These are phyloP conservation scores for Ephestia elutella DNA, from an alignment of 1,140 invertebrate genomes.

Conservation along the genomic window DNA sequence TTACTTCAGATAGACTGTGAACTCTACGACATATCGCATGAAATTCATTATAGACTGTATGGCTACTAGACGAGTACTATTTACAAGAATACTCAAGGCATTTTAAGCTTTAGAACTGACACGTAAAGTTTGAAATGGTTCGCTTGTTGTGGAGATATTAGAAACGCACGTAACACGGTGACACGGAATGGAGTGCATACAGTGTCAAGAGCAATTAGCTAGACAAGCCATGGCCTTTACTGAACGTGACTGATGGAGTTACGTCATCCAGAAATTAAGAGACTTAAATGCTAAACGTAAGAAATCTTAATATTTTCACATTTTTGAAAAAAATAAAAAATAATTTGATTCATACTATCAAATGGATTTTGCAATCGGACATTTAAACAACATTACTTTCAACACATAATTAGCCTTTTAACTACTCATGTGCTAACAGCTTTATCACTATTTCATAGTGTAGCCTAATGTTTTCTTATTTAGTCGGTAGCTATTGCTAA, in stretches of 20 bases:
- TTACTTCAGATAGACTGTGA: background rate
- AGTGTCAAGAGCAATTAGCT: background rate
- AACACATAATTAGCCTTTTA: too few species aligned
- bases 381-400: too few species aligned
- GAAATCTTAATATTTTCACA: too few species aligned
- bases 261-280: background rate
- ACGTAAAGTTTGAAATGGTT: background rate
- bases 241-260: background rate
- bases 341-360: too few species aligned
- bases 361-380: too few species aligned
- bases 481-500: too few species aligned
- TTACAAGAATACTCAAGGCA: background rate
- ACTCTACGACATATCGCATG: background rate
- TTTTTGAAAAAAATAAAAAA: too few species aligned
- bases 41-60: background rate
- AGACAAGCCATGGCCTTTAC: background rate
- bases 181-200: background rate
- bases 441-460: too few species aligned
- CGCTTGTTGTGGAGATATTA: background rate
- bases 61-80: background rate
- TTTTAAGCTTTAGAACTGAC: background rate
- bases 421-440: too few species aligned
- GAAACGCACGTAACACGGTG: slow-evolving; percentile 1
- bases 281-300: too few species aligned
- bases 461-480: too few species aligned